Conservation (phyloP, 2,888 invertebrate genomes). For the Drosophila sordidapex region DNA sequence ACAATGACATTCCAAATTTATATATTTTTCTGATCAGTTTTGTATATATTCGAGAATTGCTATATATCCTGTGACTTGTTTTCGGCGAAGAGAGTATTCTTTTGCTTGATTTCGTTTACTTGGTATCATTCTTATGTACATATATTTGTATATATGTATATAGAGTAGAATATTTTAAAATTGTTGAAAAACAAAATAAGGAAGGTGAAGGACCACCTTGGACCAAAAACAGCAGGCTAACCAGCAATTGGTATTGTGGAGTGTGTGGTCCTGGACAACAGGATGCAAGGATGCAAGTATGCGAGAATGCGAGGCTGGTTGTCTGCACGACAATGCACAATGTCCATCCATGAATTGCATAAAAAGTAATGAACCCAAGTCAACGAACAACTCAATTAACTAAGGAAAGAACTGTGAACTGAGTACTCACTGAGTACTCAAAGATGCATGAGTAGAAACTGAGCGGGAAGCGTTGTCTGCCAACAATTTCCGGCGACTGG, state of each 20-base stretch:
- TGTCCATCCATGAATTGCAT: constrained; percentile 75
- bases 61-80: background rate
- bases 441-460: constrained; percentile 63
- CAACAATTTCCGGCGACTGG: constrained; percentile 64
- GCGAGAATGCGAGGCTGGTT: constrained; percentile 16
- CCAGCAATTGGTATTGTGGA: constrained; percentile 41
- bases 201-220: constrained; percentile 43
- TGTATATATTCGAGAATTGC: background rate
- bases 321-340: constrained; percentile 43
- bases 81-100: too few relatives aligned
- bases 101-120: background rate
- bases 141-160: background rate
- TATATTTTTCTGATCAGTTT: background rate
- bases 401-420: constrained; percentile 23
- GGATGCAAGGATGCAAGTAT: constrained; percentile 50
- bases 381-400: constrained; percentile 71
- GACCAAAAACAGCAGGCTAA: constrained; percentile 44
- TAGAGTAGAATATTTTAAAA: background rate
- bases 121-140: background rate
- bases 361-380: constrained; percentile 65
- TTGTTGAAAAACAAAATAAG: background rate
- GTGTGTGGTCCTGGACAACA: constrained; percentile 75
- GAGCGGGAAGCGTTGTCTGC: constrained; percentile 61
- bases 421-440: background rate
- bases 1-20: background rate